Evolutionary conservation across 1,140 invertebrate species (phyloP), one percentile per base, ranked within the genome.

Genomic region (Polyergus mexicanus): DNA sequence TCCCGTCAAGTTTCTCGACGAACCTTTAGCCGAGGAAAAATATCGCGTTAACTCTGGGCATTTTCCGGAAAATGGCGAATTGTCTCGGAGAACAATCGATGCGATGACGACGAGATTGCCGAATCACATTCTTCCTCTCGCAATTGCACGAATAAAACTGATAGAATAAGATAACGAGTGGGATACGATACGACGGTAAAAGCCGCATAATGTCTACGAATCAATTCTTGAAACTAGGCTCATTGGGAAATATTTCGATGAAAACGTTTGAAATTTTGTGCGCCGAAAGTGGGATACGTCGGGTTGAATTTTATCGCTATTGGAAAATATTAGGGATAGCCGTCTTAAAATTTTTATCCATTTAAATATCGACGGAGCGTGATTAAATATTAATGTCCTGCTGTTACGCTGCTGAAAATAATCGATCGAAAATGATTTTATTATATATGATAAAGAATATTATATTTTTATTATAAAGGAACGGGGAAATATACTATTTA

Each of bases 281-380:
- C 11, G 32, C 0, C 22, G 25, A 72, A 81, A 72, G 25, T 74
- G 38, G 54, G 6, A 60, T 38, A 25, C 16, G 25, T 60, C 56
- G 60, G 11, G 35, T 83, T 35, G 38, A 62, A 3, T 74, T 83
- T 7, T 58, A 5, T n/a, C 4, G 5, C 44, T 35, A 35, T 47
- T 32, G 68, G 19, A 6, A 78, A 54, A 38, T 25, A 66, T 41
- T 38, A 54, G n/a, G 13, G 22, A 71, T 10, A n/a, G n/a, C n/a
- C n/a, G 41, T 81, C 44, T 44, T 72, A 22, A 81, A 60, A 72
- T 44, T 10, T 60, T 83, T 68, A 16, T 47, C 62, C 28, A 25
- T 74, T 25, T 4, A 60, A 58, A 72, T 72, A 58, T 83, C n/a
- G 35, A 80, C n/a, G n/a, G n/a, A 68, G 22, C 35, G 6, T 69